phyloP scores from a whole-genome alignment of 1,140 invertebrate species.

The Nebria ingens region DNA sequence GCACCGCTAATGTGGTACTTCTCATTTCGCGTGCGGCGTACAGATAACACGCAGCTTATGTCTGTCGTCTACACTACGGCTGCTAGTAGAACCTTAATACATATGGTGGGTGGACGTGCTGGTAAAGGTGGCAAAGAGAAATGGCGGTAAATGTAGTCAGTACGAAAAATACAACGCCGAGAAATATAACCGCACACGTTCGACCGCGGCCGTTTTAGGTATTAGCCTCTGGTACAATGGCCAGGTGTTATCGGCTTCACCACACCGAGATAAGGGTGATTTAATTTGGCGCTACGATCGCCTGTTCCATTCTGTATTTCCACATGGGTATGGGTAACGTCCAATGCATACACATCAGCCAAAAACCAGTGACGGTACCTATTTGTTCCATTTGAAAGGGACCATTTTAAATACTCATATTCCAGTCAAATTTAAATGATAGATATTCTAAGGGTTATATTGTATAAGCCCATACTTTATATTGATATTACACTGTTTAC shows the following conservation, averaged over 20 bases:
- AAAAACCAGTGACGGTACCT: background rate
- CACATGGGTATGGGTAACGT: too few species aligned
- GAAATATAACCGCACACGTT: slow-evolving; percentile 1
- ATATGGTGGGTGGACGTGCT: background rate
- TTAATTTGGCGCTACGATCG: background rate
- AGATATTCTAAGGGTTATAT: background rate
- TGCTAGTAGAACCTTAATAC: too few species aligned
- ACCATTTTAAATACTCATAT: background rate
- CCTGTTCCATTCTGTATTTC: background rate
- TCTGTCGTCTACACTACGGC: background rate
- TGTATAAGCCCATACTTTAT: too few species aligned
- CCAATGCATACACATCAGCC: too few species aligned
- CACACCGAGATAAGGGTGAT: slow-evolving; percentile 1
- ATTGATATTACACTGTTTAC: too few species aligned
- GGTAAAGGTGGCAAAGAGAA: background rate
- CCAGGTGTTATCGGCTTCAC: background rate
- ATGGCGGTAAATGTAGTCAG: background rate
- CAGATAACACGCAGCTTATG: slow-evolving; percentile 6
- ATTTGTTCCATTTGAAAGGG: background rate
- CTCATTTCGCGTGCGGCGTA: background rate
- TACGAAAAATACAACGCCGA: background rate
- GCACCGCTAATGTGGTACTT: slow-evolving; percentile 4
- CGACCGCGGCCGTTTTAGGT: background rate
- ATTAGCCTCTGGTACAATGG: slow-evolving; percentile 1
- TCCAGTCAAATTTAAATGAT: background rate